phyloP scores from a whole-genome alignment of 2,797 vertebrate genomes.

The Takifugu ocellatus region DNA sequence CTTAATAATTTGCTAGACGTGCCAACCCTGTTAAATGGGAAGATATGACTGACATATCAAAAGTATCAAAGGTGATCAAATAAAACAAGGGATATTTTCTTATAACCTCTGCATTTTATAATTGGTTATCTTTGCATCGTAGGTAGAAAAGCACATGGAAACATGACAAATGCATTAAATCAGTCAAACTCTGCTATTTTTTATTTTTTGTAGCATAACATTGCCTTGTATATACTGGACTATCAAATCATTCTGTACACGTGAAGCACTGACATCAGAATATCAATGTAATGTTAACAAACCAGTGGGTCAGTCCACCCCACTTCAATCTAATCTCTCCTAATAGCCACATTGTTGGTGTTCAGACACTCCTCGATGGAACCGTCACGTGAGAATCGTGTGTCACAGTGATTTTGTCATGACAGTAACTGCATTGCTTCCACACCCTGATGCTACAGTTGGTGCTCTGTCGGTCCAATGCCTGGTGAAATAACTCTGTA shows the following conservation, averaged over 20 bases:
- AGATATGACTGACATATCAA: constrained; percentile 24
- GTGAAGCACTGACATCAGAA: constrained; percentile 60
- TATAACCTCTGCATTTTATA: constrained; percentile 48
- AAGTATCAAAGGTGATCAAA: constrained; percentile 26
- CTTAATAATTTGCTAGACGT: constrained; percentile 61
- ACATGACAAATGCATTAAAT: constrained; percentile 56
- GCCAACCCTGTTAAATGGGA: constrained; percentile 68
- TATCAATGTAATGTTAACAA: constrained; percentile 41
- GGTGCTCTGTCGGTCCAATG: constrained; percentile 83
- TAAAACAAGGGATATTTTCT: constrained; percentile 50
- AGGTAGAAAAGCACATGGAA: constrained; percentile 66
- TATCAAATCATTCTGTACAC: constrained; percentile 70
- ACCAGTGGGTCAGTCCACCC: constrained; percentile 36
- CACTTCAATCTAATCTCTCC: constrained; percentile 15
- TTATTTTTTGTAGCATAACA: constrained; percentile 60
- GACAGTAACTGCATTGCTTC: constrained; percentile 75
- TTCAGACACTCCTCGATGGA: constrained; percentile 52
- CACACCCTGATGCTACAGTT: constrained; percentile 80
- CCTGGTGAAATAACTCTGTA: constrained; percentile 85
- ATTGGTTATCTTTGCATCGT: constrained; percentile 52
- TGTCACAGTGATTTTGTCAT: constrained; percentile 58
- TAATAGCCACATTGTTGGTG: constrained; percentile 34
- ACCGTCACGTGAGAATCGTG: constrained; percentile 55
- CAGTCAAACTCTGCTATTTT: constrained; percentile 48
- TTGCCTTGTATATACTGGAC: constrained; percentile 75